A percentile compares a stretch with the other conserved stretches of the same genome.
Evolutionary conservation across 2,888 invertebrate species (phyloP).

Genomic region (Dryadula phaetusa): DNA sequence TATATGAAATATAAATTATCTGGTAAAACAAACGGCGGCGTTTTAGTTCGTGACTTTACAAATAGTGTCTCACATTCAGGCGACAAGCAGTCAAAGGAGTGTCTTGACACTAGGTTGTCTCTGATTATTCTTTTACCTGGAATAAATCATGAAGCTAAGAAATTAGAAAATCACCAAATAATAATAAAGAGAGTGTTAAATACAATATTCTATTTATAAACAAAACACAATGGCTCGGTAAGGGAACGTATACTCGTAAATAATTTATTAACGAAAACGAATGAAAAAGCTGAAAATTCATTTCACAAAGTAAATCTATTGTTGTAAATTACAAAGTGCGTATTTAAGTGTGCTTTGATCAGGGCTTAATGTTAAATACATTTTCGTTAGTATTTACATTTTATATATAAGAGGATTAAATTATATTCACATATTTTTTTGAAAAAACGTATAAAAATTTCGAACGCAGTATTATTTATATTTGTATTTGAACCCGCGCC

Average conservation of each 20-base stretch:
- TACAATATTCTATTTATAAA: slow-evolving; percentile 12
- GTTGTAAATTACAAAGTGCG: slow-evolving; percentile 16
- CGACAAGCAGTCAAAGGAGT: too few species aligned
- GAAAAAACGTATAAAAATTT: too few species aligned
- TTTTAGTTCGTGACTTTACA: too few species aligned
- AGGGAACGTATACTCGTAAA: slow-evolving; percentile 7
- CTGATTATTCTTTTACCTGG: too few species aligned
- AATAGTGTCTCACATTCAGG: too few species aligned
- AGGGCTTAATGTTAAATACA: neutral
- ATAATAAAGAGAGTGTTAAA: neutral
- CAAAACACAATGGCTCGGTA: neutral
- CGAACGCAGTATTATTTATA: too few species aligned
- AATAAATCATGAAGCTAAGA: neutral
- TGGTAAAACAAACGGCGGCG: too few species aligned
- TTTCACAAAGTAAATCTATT: slow-evolving; percentile 10
- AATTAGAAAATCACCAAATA: neutral
- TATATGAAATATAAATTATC: too few species aligned
- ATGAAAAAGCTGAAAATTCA: slow-evolving; percentile 20
- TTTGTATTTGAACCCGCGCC: too few species aligned
- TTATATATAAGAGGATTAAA: too few species aligned
- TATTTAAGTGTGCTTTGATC: slow-evolving; percentile 16
- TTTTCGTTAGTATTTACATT: neutral
- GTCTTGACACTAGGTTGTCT: too few species aligned
- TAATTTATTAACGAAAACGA: slow-evolving; percentile 16
- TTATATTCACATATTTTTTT: too few species aligned